Base-by-base conservation (phyloP, 2,113 vertebrate genomes). In the Pterocles orientalis region DNA sequence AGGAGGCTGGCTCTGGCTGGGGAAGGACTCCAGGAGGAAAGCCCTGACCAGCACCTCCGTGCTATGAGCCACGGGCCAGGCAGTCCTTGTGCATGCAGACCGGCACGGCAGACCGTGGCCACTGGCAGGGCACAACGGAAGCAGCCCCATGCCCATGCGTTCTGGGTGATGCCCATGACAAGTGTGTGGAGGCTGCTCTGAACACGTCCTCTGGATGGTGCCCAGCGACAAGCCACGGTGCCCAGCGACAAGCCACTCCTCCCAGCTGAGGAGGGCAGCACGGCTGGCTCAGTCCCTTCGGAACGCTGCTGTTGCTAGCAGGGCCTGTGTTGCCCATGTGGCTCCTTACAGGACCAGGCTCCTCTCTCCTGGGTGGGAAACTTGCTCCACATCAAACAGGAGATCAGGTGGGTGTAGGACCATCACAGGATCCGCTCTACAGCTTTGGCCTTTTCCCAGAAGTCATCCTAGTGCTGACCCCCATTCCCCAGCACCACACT, bases 61-160 rank as follows among this genome's bases (percentile, higher is more conserved):
- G 41, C 12, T 1, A 2, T 19, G 61, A 31, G 51, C 53, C 9
- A 4, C 0, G 2, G 41, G 16, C 0, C 1, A 2, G 2, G 28
- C 4, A 6, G 14, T 56, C 28, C 61, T 29, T 50, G 78, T 33
- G 51, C 0, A 1, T 26, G 61, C 51, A 79, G 50, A 21, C 12
- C 58, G 64, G 43, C 31, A 15, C 4, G 62, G 47, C 47, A 41
- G 41, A 41, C 41, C 14, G 13, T 41, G 41, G 51, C 34, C 23
- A 10, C 51, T 3, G 4, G 14, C 53, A 3, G 10, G 62, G 58
- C 26, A 19, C 0, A 17, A 3, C 3, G 29, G 12, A 68, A 57
- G 33, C 80, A 60, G 21, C 39, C 43, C n/a, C 1, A 0, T n/a
- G 28, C 23, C 31, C 33, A 4, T 20, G 45, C 1, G 2, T 7